phyloP scores from a whole-genome alignment of 2,888 invertebrate genomes.

The Zele albiditarsus region DNA sequence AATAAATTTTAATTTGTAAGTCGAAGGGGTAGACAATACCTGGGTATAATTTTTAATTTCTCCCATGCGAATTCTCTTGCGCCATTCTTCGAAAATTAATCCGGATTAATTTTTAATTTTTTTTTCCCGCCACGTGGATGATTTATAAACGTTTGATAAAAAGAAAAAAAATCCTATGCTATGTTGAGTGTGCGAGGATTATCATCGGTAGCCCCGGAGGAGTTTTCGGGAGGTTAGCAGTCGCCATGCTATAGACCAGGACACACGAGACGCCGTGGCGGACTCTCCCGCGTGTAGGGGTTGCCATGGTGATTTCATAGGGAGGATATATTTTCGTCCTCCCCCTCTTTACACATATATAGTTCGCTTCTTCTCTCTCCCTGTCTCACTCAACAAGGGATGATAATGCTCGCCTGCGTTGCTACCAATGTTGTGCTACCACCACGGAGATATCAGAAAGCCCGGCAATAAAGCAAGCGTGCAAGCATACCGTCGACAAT shows the following conservation, averaged over 20 bases:
- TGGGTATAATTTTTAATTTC: background rate
- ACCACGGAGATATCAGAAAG: slow-evolving; percentile 67
- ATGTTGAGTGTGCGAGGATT: slow-evolving; percentile 16
- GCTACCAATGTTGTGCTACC: slow-evolving; percentile 59
- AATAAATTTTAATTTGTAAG: background rate
- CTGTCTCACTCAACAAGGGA: slow-evolving; percentile 57
- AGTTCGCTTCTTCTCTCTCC: slow-evolving; percentile 56
- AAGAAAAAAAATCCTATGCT: background rate
- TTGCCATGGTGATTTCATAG: slow-evolving; percentile 70
- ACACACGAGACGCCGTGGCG: slow-evolving; percentile 64
- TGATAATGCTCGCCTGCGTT: slow-evolving; percentile 68
- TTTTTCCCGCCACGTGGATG: background rate
- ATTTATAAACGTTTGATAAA: background rate
- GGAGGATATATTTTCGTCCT: slow-evolving; percentile 67
- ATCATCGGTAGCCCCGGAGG: slow-evolving; percentile 56
- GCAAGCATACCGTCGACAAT: slow-evolving; percentile 28
- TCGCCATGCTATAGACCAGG: slow-evolving; percentile 68
- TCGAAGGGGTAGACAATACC: background rate
- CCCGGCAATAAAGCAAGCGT: slow-evolving; percentile 67
- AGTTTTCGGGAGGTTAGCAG: slow-evolving; percentile 61
- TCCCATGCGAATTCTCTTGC: background rate
- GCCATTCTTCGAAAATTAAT: background rate
- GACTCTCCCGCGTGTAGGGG: slow-evolving; percentile 63
- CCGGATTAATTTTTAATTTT: background rate
- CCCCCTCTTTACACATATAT: slow-evolving; percentile 61